phyloP scores from a whole-genome alignment of 2,113 vertebrate genomes.

The Hucho hucho region DNA sequence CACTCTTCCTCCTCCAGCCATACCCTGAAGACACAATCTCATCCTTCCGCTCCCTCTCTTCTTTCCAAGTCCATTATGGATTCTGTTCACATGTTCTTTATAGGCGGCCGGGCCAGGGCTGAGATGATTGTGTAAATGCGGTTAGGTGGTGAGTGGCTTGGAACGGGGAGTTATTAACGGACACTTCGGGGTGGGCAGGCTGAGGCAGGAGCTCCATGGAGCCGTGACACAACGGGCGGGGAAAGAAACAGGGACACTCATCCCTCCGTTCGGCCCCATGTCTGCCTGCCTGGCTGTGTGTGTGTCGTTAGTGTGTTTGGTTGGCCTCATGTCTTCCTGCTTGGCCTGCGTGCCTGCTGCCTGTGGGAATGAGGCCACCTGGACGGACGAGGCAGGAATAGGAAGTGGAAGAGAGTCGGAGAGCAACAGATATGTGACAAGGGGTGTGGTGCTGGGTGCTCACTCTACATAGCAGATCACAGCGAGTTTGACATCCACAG shows the following conservation, averaged over 20 bases:
- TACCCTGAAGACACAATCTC: not conserved
- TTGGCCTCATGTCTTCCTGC: too few species aligned
- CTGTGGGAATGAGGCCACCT: not conserved
- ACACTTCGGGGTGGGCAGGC: not conserved
- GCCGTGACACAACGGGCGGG: too few species aligned
- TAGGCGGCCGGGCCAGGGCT: slow-evolving; percentile 16
- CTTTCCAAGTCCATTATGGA: slow-evolving; percentile 13
- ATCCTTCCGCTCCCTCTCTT: not conserved
- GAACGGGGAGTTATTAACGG: slow-evolving; percentile 30
- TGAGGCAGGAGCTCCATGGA: too few species aligned
- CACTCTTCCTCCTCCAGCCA: not conserved
- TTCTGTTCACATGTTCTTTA: slow-evolving; percentile 14
- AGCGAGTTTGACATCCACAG: not conserved
- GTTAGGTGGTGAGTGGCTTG: not conserved
- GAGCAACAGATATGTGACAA: not conserved
- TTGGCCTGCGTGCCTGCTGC: not conserved
- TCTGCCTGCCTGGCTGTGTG: too few species aligned
- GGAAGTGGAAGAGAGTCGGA: not conserved
- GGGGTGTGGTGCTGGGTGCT: not conserved
- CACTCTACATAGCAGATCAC: not conserved
- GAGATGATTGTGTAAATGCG: slow-evolving; percentile 24
- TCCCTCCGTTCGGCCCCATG: not conserved
- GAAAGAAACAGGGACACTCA: not conserved
- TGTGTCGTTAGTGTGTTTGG: too few species aligned
- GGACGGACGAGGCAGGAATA: not conserved